These are phyloP conservation scores for Luehdorfia chinensis DNA, from an alignment of 1,140 invertebrate genomes.

Conservation along the genomic window DNA sequence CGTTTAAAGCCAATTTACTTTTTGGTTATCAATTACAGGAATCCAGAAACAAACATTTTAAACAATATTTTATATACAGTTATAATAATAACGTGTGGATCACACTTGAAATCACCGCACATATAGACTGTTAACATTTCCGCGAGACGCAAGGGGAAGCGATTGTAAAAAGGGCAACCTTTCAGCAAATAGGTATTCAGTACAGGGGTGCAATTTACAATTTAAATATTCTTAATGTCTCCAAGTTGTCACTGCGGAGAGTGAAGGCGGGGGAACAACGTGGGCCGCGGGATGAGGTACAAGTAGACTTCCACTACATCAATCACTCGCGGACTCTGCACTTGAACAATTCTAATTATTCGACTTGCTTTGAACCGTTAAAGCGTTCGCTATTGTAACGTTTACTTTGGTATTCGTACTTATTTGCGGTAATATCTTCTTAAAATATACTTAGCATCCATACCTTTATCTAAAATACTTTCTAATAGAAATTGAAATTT, in stretches of 20 bases:
- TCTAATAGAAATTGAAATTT: no score
- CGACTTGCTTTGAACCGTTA: slow-evolving; percentile 43
- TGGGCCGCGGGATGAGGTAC: slow-evolving; percentile 22
- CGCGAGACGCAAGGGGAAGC: no score
- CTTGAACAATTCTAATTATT: slow-evolving; percentile 76
- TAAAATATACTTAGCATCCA: no score
- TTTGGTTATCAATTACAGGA: no score
- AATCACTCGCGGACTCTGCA: slow-evolving; percentile 71
- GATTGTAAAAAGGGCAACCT: slow-evolving; percentile 53
- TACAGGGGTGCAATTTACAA: slow-evolving; percentile 72
- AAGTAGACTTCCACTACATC: slow-evolving; percentile 69
- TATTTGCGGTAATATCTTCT: neutral
- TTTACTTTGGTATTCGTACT: slow-evolving; percentile 21
- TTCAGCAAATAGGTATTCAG: slow-evolving; percentile 71
- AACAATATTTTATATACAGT: no score
- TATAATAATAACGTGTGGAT: no score
- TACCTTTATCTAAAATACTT: no score
- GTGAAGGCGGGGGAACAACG: slow-evolving; percentile 21
- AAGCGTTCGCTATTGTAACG: slow-evolving; percentile 30
- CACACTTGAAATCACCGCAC: no score
- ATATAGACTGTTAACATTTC: no score
- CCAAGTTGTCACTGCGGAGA: slow-evolving; percentile 57
- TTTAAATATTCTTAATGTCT: slow-evolving; percentile 76
- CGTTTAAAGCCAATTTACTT: no score
- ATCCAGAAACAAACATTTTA: no score